Evolutionary conservation across 2,888 invertebrate genomes (phyloP), one percentile per base, ranked within the genome.

Genomic region (Calephelis perditalis): DNA sequence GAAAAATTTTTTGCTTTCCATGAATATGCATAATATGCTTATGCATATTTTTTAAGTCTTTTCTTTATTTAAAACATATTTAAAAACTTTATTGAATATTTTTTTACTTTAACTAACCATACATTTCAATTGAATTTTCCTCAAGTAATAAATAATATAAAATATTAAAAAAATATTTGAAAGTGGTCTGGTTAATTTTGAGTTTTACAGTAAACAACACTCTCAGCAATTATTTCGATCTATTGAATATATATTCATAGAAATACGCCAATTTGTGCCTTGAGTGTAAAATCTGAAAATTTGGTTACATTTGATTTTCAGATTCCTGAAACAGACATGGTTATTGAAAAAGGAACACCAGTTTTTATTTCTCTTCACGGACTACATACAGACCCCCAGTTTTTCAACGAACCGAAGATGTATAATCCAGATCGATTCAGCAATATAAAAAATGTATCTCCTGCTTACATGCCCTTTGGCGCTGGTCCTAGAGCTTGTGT

Each of bases 281-380:
- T 26, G 26, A 26, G 26, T 26, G 26, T 26, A 26, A 26, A 26
- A 26, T 2, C 26, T 26, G 26, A 26, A 26, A 26, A 26, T 26
- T 26, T 26, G 26, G 26, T 26, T 26, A n/a, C 8, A 44, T 44
- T 40, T 11, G 45, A 37, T 62, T 67, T 55, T 43, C 40, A 70
- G 70, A 66, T 70, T 10, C 68, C 70, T 7, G 62, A 70, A 36
- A 70, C 70, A 1, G 65, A 69, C 46, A 57, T 71, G 7, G 46
- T 63, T 1, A 67, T 73, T 8, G 70, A 72, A 55, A 70, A 70
- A 55, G 71, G 71, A 0, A 71, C 71, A n/a, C 69, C 70, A 9
- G 62, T 73, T 35, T 71, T 68, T 60, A 67, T 73, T 52, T 70
- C 73, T 0, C 62, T 73, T 8, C 70, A 68, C 40, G 71, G 71